Evolutionary conservation across 2,113 vertebrate genomes (phyloP).

Genomic region (Nicator chloris): DNA sequence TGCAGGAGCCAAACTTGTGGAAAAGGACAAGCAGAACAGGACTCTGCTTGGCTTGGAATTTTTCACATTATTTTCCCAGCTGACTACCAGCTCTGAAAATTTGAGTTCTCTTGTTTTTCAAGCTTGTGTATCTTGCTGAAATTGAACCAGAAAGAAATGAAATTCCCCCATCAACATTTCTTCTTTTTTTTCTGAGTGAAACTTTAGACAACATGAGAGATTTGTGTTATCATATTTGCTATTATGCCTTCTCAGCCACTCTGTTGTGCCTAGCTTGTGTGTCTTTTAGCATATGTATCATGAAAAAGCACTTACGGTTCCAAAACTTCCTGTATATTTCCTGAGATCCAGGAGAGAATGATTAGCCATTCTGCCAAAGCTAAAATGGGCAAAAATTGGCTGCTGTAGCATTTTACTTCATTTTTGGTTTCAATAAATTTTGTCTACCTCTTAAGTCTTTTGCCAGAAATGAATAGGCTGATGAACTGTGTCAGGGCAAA

Average conservation of each 20-base stretch:
- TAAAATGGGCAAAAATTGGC: conserved; percentile 51
- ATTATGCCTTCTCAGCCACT: not conserved
- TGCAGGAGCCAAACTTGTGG: not conserved
- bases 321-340: not conserved
- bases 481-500: not conserved
- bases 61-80: not conserved
- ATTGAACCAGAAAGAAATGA: not conserved
- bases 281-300: not conserved
- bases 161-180: not conserved
- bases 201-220: not conserved
- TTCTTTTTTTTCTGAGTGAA: not conserved
- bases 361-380: conserved; percentile 47
- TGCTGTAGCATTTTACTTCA: conserved; percentile 35
- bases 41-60: not conserved
- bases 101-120: not conserved
- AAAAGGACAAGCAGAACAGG: not conserved
- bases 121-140: not conserved
- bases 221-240: not conserved
- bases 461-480: conserved; percentile 44
- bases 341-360: not conserved
- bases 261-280: conserved; percentile 22
- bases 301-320: not conserved
- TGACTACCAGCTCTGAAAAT: not conserved
- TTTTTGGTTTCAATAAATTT: conserved; percentile 44
- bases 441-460: conserved; percentile 54